These are phyloP conservation scores for Leucoraja ocellata DNA, from an alignment of 2,797 vertebrate species.

Conservation along the genomic window DNA sequence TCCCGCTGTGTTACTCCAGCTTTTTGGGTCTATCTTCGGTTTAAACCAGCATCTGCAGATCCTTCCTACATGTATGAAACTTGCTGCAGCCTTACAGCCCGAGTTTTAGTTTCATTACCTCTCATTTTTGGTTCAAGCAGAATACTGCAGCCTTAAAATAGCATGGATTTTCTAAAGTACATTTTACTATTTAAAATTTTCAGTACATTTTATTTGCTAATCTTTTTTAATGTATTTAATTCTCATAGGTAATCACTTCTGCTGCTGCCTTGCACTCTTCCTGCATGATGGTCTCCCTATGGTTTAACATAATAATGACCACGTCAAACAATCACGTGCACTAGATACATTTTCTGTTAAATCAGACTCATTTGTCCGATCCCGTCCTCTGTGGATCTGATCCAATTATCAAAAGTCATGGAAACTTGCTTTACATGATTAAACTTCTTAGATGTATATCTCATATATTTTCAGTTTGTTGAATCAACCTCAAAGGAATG, in stretches of 20 bases:
- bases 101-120: neutral
- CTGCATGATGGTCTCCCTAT: neutral
- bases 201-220: neutral
- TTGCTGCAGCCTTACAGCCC: neutral
- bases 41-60: no score
- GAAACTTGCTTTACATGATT: no score
- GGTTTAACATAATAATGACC: neutral
- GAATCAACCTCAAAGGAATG: neutral
- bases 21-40: no score
- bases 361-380: neutral
- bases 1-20: no score
- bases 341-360: neutral
- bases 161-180: neutral
- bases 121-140: neutral
- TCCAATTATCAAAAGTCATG: neutral
- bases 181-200: neutral
- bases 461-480: neutral
- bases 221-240: neutral
- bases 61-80: no score
- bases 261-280: neutral
- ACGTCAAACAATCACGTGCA: neutral
- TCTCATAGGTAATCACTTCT: neutral
- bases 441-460: neutral
- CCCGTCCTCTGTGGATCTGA: neutral
- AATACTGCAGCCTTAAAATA: neutral